These are phyloP conservation scores for Alsophila aescularia DNA, from an alignment of 2,888 invertebrate genomes.

Conservation along the genomic window DNA sequence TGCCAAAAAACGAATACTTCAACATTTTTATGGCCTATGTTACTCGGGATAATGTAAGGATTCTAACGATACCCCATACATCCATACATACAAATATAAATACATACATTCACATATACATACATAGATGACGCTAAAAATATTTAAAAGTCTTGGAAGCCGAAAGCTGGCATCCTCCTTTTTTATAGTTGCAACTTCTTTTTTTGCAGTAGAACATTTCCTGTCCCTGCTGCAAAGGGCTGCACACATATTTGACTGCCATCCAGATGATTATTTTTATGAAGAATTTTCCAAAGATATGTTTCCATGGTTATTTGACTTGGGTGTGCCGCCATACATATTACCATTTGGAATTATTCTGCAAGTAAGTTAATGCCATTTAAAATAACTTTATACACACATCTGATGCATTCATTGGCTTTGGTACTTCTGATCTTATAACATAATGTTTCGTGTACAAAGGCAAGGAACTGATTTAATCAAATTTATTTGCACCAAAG, in stretches of 20 bases:
- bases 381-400: neutral
- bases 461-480: too few species aligned
- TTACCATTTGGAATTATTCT: constrained; percentile 42
- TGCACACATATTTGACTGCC: constrained; percentile 35
- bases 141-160: neutral
- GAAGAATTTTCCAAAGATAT: constrained; percentile 31
- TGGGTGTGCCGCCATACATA: constrained; percentile 39
- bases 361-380: constrained; percentile 50
- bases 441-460: too few species aligned
- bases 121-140: too few species aligned
- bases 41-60: too few species aligned
- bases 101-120: too few species aligned
- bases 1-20: too few species aligned
- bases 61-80: too few species aligned
- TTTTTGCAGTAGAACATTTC: constrained; percentile 58
- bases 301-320: constrained; percentile 48
- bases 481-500: too few species aligned
- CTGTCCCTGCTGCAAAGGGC: constrained; percentile 39
- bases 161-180: neutral
- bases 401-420: too few species aligned
- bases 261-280: constrained; percentile 28
- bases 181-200: neutral
- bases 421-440: too few species aligned
- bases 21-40: too few species aligned
- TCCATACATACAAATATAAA: too few species aligned